Evolutionary conservation across 2,113 vertebrate species (phyloP).

Genomic region (Xenopus tropicalis): UCB_Xtro_10.0 CM004452.2:11446501-11447000

Average conservation of each 20-base stretch:
- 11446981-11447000: too few species aligned
- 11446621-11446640: conserved; percentile 40
- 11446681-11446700: conserved; percentile 24
- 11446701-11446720: conserved; percentile 20
- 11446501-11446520: conserved; percentile 25
- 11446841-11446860: too few species aligned
- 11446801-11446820: not conserved
- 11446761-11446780: not conserved
- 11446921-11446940: too few species aligned
- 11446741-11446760: not conserved
- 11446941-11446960: too few species aligned
- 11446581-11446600: conserved; percentile 45
- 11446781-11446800: not conserved
- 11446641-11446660: conserved; percentile 37
- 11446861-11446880: too few species aligned
- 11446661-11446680: conserved; percentile 41
- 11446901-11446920: too few species aligned
- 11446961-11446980: too few species aligned
- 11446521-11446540: conserved; percentile 29
- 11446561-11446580: conserved; percentile 39
- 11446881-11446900: too few species aligned
- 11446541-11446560: conserved; percentile 25
- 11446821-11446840: too few species aligned
- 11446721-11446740: not conserved
- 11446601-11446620: conserved; percentile 39